Conservation (phyloP, 2,888 invertebrate genomes). For the Lasioglossum calceatum region DNA sequence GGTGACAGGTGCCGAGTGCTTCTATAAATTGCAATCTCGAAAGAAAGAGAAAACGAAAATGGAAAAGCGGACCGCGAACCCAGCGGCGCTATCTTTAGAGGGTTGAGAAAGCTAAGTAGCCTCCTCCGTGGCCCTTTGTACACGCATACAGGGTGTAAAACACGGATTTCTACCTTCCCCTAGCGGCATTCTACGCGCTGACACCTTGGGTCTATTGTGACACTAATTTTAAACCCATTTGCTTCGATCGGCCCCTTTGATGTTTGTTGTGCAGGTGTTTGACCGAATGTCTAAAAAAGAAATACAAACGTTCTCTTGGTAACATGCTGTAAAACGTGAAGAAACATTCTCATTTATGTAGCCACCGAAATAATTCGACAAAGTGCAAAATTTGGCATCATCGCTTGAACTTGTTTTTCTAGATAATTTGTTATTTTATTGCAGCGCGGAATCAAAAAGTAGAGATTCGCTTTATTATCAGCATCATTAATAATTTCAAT, state of each 20-base stretch:
- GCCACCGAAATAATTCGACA: background rate
- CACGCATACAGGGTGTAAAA: background rate
- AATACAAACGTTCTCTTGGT: too few species aligned
- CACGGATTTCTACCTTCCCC: background rate
- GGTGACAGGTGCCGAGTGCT: constrained; percentile 81
- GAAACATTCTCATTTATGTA: background rate
- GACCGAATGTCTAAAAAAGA: background rate
- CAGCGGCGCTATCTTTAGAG: constrained; percentile 72
- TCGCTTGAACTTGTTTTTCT: too few species aligned
- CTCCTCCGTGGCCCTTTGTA: constrained; percentile 12
- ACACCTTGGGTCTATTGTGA: background rate
- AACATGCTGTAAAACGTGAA: background rate
- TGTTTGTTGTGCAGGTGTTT: background rate
- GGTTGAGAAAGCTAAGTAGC: constrained; percentile 51
- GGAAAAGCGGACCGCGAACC: constrained; percentile 37
- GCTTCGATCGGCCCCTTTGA: background rate
- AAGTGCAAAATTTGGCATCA: too few species aligned
- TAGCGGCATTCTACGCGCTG: background rate
- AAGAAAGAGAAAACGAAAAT: constrained; percentile 59
- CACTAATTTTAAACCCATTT: background rate
- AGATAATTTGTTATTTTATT: too few species aligned
- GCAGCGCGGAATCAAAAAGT: too few species aligned
- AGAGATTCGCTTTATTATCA: background rate
- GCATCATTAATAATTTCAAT: background rate
- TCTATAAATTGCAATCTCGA: constrained; percentile 77